Conservation (phyloP, 2,113 vertebrate genomes). For the Paedocypris sp. region DNA sequence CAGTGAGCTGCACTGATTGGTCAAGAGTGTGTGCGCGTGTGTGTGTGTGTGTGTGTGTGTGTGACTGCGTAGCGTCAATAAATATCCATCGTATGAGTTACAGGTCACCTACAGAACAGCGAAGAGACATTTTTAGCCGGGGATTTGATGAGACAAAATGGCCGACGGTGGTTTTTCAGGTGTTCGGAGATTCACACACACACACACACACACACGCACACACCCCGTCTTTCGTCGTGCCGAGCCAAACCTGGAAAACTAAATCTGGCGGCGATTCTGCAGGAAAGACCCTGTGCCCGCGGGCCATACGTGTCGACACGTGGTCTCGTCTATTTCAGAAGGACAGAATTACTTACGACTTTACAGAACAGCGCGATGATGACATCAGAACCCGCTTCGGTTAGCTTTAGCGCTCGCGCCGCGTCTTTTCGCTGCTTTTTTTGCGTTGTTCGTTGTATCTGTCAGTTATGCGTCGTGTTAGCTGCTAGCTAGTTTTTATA, state of each 20-base stretch:
- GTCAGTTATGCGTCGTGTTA: too few species aligned
- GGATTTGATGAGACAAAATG: not conserved
- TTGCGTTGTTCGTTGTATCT: too few species aligned
- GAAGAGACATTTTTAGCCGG: not conserved
- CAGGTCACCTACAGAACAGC: not conserved
- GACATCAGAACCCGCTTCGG: not conserved
- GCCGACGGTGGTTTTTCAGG: too few species aligned
- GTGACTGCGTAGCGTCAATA: not conserved
- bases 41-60: not conserved
- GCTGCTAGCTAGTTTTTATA: too few species aligned
- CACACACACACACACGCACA: too few species aligned
- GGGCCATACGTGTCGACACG: not conserved
- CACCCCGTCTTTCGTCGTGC: too few species aligned
- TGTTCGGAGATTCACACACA: too few species aligned
- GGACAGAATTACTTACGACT: conserved; percentile 33
- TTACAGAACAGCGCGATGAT: conserved; percentile 17
- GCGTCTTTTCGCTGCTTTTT: too few species aligned
- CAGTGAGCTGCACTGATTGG: not conserved
- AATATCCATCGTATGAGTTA: not conserved
- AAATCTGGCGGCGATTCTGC: not conserved
- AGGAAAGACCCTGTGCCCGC: not conserved
- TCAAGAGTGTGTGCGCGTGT: not conserved
- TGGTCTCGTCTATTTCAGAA: conserved; percentile 48
- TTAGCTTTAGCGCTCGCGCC: too few species aligned
- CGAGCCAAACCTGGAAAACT: too few species aligned